These are phyloP conservation scores for Xanthia togata DNA, from an alignment of 2,888 invertebrate genomes.

Conservation along the genomic window DNA sequence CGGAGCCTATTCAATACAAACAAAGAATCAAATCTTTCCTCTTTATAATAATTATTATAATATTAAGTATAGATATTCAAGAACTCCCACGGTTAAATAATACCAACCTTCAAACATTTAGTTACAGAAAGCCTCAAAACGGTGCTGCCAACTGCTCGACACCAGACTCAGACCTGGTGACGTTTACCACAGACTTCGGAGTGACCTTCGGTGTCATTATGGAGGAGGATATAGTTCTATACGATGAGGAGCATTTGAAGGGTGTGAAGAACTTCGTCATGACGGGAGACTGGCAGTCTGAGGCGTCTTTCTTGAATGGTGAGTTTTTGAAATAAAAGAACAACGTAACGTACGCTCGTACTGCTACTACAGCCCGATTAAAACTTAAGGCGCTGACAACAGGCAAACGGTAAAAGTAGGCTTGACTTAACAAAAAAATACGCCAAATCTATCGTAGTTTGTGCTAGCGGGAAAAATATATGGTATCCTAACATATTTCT, in stretches of 20 bases:
- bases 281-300: conserved; percentile 69
- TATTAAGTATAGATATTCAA: no score
- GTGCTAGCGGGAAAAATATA: no score
- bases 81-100: neutral
- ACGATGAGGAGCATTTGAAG: conserved; percentile 64
- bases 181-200: conserved; percentile 83
- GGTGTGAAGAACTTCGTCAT: conserved; percentile 77
- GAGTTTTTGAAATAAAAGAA: neutral
- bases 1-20: no score
- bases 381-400: no score
- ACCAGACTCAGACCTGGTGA: conserved; percentile 59
- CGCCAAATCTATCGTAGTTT: no score
- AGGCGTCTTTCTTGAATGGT: conserved; percentile 76
- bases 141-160: conserved; percentile 73
- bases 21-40: no score
- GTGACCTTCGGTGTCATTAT: conserved; percentile 79
- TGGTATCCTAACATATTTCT: no score
- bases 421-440: no score
- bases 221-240: conserved; percentile 80
- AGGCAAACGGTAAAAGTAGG: no score
- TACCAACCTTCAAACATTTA: conserved; percentile 55
- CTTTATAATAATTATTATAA: no score
- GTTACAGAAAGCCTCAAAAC: conserved; percentile 79
- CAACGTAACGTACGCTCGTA: no score
- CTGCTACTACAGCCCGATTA: no score